phyloP scores from a whole-genome alignment of 2,797 vertebrate species.

The Perodicticus potto region DNA sequence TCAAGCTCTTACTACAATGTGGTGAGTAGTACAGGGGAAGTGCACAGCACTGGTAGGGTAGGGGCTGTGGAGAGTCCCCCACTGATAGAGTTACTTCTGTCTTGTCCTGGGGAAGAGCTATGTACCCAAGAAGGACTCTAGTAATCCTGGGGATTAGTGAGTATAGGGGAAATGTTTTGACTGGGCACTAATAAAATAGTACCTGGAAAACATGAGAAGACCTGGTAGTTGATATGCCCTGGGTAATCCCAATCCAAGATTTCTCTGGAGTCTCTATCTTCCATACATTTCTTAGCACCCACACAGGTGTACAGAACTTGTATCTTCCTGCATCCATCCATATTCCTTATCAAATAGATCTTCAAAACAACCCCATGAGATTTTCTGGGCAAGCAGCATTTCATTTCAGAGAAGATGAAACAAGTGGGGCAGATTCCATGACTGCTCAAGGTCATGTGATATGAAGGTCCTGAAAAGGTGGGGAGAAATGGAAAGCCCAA shows the following conservation, averaged over 20 bases:
- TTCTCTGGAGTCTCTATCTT: not conserved
- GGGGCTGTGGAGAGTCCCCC: not conserved
- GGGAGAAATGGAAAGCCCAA: not conserved
- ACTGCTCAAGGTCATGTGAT: not conserved
- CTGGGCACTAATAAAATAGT: not conserved
- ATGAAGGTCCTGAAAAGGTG: not conserved
- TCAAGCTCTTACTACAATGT: slow-evolving; percentile 87
- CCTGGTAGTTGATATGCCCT: not conserved
- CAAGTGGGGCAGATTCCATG: not conserved
- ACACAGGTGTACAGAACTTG: not conserved
- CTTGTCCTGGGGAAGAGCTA: not conserved
- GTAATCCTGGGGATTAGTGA: not conserved
- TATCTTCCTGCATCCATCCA: not conserved
- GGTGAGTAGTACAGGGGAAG: slow-evolving; percentile 78
- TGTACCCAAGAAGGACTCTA: too few relatives aligned
- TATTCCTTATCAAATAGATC: not conserved
- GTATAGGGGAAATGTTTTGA: not conserved
- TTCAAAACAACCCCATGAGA: not conserved
- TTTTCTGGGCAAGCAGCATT: not conserved
- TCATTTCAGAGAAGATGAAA: not conserved
- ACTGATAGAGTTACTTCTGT: not conserved
- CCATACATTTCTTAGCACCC: not conserved
- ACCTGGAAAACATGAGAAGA: not conserved
- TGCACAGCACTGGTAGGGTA: not conserved
- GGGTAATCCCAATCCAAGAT: not conserved